Evolutionary conservation across 2,113 vertebrate genomes (phyloP), one percentile per base, ranked within the genome.

Genomic region (Cyprinodon brontotheroides): DNA sequence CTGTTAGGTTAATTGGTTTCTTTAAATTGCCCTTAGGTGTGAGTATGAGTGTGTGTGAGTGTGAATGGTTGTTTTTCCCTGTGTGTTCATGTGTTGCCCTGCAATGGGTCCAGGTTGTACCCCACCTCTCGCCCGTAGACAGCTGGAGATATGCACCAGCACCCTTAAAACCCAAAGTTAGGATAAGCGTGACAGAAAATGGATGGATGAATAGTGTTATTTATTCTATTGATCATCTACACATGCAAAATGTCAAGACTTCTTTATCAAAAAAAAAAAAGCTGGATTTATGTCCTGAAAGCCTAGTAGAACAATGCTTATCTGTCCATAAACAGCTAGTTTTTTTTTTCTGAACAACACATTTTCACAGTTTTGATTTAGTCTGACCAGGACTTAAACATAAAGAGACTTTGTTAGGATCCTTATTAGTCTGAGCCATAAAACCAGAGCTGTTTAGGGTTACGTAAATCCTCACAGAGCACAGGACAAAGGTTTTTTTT

Each of bases 401-500:
- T 75, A 73, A 81, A 71, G 80, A 79, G 65, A 57, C 65, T 65
- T 67, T 67, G 63, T 63, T 62, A 37, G 59, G 65, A 68, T 48
- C 59, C 69, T 48, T 48, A 57, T 20, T 39, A 43, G 64, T 53
- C 79, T 79, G 62, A 73, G 62, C 73, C 65, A 39, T 83, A 83
- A 76, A 61, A 76, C 75, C 72, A 71, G 82, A 78, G 75, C 68
- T 6, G 4, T 80, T 84, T 86, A 76, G 80, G 4, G 3, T 65
- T 79, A 73, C 20, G 75, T 88, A 92, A 92, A 88, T 88, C 84
- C 86, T 75, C 70, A 63, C 17, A 3, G 29, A 40, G 72, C 43
- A 65, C 65, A 74, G 86, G 77, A 61, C 86, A 92, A 89, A 92
- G 89, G 87, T 91, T 84, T 81, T 84, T 81, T 81, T 75, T 67